Conservation (phyloP, 2,797 vertebrate genomes). For the Glossophaga mutica region DNA sequence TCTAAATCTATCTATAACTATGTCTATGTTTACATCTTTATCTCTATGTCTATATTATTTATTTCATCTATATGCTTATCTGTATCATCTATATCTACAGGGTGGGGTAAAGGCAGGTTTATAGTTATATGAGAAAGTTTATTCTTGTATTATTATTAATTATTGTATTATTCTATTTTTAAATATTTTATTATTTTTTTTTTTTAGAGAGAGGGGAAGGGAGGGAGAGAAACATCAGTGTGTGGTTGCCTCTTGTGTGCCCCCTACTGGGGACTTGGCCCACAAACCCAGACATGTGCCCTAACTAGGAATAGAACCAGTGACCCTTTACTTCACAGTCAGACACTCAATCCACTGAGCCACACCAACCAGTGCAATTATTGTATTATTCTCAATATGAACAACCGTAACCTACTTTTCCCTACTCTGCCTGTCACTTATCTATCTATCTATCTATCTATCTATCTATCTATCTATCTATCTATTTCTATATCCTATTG, state of each 20-base stretch:
- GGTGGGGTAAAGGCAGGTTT: not conserved
- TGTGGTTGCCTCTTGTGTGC: too few relatives aligned
- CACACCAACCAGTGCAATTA: not conserved
- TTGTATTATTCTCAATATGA: not conserved
- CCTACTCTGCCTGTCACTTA: not conserved
- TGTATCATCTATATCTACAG: not conserved
- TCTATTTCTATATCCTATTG: not conserved
- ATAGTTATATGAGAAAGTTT: not conserved
- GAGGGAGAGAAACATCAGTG: too few relatives aligned
- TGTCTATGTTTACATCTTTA: not conserved
- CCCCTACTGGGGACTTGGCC: too few relatives aligned
- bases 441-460: too few relatives aligned
- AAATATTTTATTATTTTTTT: too few relatives aligned
- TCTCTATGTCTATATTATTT: not conserved
- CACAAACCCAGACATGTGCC: too few relatives aligned
- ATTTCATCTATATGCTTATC: not conserved
- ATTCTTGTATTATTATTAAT: not conserved
- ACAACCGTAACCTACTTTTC: not conserved
- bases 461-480: too few relatives aligned
- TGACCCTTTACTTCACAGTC: too few relatives aligned
- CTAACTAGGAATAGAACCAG: too few relatives aligned
- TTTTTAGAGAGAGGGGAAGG: too few relatives aligned
- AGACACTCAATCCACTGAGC: too few relatives aligned
- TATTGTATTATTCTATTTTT: not conserved
- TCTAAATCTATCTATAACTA: not conserved